Evolutionary conservation across 2,797 vertebrate genomes (phyloP), one percentile per base, ranked within the genome.

Genomic region (Odontamblyopus lacepedii): DNA sequence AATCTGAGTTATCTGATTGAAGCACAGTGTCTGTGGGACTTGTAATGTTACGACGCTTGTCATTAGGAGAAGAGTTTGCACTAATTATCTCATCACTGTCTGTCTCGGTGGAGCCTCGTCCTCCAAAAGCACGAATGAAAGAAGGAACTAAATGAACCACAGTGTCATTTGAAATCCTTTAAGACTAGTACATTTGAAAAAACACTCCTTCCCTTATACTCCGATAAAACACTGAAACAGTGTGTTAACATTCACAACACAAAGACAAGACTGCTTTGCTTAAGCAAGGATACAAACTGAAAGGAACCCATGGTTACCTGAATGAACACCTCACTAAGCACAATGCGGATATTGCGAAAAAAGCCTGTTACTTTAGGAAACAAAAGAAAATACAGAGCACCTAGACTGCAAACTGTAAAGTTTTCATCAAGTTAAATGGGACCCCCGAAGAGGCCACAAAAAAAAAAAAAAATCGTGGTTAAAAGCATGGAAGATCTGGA

Each of bases 81-180:
- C 85, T 89, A 85, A 89, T 91, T 89, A 82, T 85, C 81, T 84
- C 79, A 80, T 90, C 83, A 83, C 79, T 76, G 80, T 78, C 78
- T 74, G 74, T 85, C 81, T 84, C 78, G 8, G 19, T 19, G 74
- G 73, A 82, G 83, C 80, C 76, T 59, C 75, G 65, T 71, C 71
- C 62, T 57, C 67, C 71, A 56, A 71, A 70, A 74, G 73, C 69
- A 64, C 60, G 68, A 63, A 76, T 81, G 81, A 71, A 75, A 74
- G 50, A 57, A 38, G 67, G 51, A 7, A 76, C 74, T 69, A 30
- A 69, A 48, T 68, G 55, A 70, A 70, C 60, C 32, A 67, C 60
- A 63, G 60, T 61, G 72, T 73, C 63, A 77, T 78, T 79, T 84
- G 32, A 78, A 63, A 67, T 86, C 77, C 87, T 76, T 64, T 77